These are phyloP conservation scores for Channa argus DNA, from an alignment of 2,113 vertebrate species.

Conservation along the genomic window DNA sequence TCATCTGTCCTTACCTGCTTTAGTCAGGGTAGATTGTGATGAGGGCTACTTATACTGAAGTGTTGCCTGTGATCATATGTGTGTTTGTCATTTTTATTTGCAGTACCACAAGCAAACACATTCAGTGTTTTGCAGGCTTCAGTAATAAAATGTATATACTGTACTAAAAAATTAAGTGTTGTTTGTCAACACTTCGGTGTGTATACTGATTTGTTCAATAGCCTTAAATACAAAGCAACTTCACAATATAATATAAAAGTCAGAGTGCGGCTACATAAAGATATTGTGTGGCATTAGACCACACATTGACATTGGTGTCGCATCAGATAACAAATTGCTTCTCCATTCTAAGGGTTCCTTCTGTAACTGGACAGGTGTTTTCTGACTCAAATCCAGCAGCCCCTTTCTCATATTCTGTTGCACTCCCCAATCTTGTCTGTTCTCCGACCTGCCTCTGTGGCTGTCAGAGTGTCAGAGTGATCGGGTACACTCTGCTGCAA, in stretches of 20 bases:
- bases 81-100: background rate
- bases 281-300: background rate
- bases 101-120: background rate
- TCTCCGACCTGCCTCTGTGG: conserved; percentile 41
- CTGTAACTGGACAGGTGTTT: conserved; percentile 42
- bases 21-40: background rate
- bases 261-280: too few species aligned
- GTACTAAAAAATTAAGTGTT: background rate
- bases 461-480: conserved; percentile 66
- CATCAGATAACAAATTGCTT: conserved; percentile 11
- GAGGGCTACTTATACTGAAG: background rate
- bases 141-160: background rate
- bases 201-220: too few species aligned
- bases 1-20: background rate
- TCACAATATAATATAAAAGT: too few species aligned
- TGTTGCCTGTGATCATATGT: background rate
- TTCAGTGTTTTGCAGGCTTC: background rate
- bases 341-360: background rate
- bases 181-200: background rate
- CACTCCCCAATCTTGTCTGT: conserved; percentile 32
- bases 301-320: conserved; percentile 1
- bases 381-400: conserved; percentile 25
- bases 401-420: conserved; percentile 32
- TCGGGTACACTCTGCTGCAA: conserved; percentile 38
- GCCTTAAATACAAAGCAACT: too few species aligned